Evolutionary conservation across 2,113 vertebrate species (phyloP).

Genomic region (Daboia siamensis): DNA sequence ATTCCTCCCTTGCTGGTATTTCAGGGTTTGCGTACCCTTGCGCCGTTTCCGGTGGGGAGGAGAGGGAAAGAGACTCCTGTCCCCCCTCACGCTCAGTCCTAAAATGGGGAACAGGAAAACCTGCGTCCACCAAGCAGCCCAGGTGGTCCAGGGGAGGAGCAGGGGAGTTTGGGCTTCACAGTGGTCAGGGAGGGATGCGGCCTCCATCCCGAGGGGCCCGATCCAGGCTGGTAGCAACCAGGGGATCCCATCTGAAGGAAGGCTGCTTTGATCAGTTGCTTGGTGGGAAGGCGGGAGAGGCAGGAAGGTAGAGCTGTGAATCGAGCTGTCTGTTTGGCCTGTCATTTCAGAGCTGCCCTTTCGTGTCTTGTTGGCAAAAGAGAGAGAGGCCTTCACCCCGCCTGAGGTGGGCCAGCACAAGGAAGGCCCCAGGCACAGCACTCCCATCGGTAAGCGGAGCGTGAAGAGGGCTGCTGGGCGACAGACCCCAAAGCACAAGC

Average conservation of each 20-base stretch:
- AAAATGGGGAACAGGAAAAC: background rate
- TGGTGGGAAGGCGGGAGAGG: background rate
- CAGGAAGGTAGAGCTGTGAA: background rate
- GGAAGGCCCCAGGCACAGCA: conserved; percentile 92
- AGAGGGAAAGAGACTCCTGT: background rate
- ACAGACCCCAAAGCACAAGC: accelerated
- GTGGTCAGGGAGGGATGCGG: background rate
- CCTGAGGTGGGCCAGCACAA: conserved; percentile 84
- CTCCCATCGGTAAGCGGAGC: conserved; percentile 88
- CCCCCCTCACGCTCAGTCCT: background rate
- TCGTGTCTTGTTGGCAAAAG: conserved; percentile 88
- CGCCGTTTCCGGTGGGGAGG: background rate
- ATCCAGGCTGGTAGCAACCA: background rate
- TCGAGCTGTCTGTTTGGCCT: background rate
- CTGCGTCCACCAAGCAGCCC: background rate
- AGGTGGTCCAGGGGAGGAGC: background rate
- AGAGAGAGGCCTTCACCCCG: conserved; percentile 81
- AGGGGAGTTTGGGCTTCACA: background rate
- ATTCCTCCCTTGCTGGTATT: background rate
- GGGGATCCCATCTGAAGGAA: background rate
- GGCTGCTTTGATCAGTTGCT: background rate
- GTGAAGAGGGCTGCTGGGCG: accelerated
- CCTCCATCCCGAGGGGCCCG: background rate
- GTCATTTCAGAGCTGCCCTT: conserved; percentile 78
- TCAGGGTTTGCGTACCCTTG: too few species aligned